Base-by-base conservation (phyloP, 2,113 vertebrate species). In the Dinomys branickii region DNA sequence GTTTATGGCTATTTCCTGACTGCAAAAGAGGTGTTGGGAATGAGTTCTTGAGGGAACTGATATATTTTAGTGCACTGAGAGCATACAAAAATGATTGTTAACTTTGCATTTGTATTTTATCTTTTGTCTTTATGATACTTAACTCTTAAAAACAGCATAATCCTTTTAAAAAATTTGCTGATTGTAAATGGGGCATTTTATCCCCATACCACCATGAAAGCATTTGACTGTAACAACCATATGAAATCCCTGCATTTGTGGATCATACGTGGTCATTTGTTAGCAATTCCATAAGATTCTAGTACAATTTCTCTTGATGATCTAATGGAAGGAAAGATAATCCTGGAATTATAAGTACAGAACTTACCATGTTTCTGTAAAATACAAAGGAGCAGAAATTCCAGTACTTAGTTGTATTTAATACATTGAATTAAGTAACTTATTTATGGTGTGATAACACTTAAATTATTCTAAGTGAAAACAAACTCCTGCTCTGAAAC, bases 371-470 rank as follows among this genome's bases (percentile, higher is more conserved):
- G 67, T 85, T 97, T 96, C 59, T 94, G 80, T 65, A 10, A 88
- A 83, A 78, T 84, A 38, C 73, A 59, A 7, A 90, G 41, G 71
- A 28, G 30, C 86, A 78, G 94, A 92, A 89, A 8, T 33, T 47
- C 19, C 19, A 75, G 41, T 90, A 82, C 50, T 96, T 82, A 75
- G 44, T 80, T 87, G 2, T 78, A 38, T 84, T 91, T 96, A 69
- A 91, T 95, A 81, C 90, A 95, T 65, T 87, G 54, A 90, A 54
- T 94, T 89, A 94, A 85, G n/a, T 78, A 80, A 84, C 35, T 92
- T 65, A 81, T 50, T 94, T 94, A 58, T 67, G 19, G 38, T 91
- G 0, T 88, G 75, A 92, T 81, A 90, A 90, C 71, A 33, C 7
- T 78, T 80, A 54, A 80, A 58, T 93, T 12, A 80, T 93, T 83